These are phyloP conservation scores for Sebastes steindachneri DNA, from an alignment of 2,797 vertebrate genomes.

Conservation along the genomic window DNA sequence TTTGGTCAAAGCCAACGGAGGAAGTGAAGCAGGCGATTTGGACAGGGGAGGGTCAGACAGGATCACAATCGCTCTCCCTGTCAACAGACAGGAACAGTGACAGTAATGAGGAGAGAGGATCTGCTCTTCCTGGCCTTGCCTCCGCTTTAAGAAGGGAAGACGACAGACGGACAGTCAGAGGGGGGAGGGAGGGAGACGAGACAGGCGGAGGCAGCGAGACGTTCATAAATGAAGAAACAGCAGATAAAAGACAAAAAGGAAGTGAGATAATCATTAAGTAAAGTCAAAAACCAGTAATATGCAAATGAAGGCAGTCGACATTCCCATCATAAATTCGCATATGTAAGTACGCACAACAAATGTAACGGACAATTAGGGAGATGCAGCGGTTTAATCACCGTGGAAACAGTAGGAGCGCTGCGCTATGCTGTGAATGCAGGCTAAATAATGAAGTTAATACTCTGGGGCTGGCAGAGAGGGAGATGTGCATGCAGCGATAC, in stretches of 20 bases:
- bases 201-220: neutral
- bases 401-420: slow-evolving; percentile 50
- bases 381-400: slow-evolving; percentile 51
- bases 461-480: slow-evolving; percentile 13
- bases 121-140: neutral
- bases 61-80: slow-evolving; percentile 1
- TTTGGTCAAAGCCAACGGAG: slow-evolving; percentile 21
- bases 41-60: slow-evolving; percentile 26
- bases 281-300: neutral
- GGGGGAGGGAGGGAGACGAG: neutral
- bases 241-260: neutral
- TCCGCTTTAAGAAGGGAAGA: neutral
- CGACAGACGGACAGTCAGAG: neutral
- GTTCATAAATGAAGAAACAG: neutral
- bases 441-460: slow-evolving; percentile 27
- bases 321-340: slow-evolving; percentile 5
- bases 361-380: slow-evolving; percentile 36
- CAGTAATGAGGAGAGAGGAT: slow-evolving; percentile 23
- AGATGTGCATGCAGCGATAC: slow-evolving; percentile 1
- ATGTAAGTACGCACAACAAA: neutral
- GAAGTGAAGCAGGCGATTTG: slow-evolving; percentile 33
- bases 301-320: slow-evolving; percentile 1
- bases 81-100: slow-evolving; percentile 12
- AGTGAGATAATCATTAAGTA: neutral
- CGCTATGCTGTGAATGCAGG: neutral